phyloP scores from a whole-genome alignment of 2,113 vertebrate species.

The Furnarius figulus region DNA sequence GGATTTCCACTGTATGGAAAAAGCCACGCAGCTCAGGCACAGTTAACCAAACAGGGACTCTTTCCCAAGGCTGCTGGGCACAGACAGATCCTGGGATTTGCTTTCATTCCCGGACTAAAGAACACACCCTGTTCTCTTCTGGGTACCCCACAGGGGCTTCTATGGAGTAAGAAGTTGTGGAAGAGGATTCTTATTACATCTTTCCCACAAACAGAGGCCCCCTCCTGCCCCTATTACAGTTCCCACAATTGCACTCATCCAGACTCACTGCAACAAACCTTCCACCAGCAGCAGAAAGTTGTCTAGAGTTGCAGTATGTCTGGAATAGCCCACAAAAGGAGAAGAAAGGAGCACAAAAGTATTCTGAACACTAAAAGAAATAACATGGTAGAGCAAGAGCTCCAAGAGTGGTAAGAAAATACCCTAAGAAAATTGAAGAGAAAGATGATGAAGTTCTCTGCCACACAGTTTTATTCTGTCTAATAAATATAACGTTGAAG shows the following conservation, averaged over 20 bases:
- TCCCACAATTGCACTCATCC: constrained; percentile 25
- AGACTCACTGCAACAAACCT: not conserved
- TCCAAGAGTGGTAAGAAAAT: constrained; percentile 28
- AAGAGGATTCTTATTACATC: constrained; percentile 46
- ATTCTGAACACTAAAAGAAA: not conserved
- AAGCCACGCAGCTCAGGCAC: not conserved
- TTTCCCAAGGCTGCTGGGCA: constrained; percentile 4
- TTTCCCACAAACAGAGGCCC: constrained; percentile 49
- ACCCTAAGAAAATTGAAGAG: not conserved
- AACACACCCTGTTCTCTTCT: constrained; percentile 35
- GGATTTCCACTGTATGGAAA: not conserved
- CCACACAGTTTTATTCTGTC: constrained; percentile 3
- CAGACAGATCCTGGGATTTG: constrained; percentile 23
- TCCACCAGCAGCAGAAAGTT: not conserved
- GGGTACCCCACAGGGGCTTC: constrained; percentile 32
- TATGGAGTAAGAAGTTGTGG: constrained; percentile 59
- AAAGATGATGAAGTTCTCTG: constrained; percentile 41
- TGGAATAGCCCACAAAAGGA: constrained; percentile 5
- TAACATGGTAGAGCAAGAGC: not conserved
- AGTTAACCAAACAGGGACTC: not conserved
- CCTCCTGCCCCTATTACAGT: constrained; percentile 44
- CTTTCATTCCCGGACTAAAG: not conserved
- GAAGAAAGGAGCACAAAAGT: not conserved
- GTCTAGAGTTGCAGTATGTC: constrained; percentile 27
- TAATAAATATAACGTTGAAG: constrained; percentile 44